Conservation (phyloP, 2,888 invertebrate genomes). For the Synergus japonicus region DNA sequence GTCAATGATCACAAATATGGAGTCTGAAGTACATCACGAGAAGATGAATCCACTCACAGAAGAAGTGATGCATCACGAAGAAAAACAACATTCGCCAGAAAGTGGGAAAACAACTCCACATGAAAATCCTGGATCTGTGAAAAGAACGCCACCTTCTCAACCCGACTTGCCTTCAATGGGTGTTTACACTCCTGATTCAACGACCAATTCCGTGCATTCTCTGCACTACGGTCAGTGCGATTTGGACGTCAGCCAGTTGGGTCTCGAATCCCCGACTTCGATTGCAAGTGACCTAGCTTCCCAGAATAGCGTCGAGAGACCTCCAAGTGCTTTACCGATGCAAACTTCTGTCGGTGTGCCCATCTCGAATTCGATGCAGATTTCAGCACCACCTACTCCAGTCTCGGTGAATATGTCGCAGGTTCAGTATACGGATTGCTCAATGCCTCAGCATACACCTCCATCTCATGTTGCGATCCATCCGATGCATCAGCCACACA, state of each 20-base stretch:
- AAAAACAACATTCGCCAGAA: conserved; percentile 74
- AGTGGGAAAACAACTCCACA: conserved; percentile 78
- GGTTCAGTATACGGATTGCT: conserved; percentile 82
- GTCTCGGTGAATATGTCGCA: conserved; percentile 70
- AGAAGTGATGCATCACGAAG: conserved; percentile 62
- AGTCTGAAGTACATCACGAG: conserved; percentile 52
- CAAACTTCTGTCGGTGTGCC: conserved; percentile 63
- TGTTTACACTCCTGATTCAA: conserved; percentile 91
- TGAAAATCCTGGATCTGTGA: conserved; percentile 77
- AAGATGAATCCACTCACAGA: conserved; percentile 54
- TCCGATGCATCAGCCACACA: conserved; percentile 75
- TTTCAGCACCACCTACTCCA: conserved; percentile 63
- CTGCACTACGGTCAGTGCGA: conserved; percentile 89
- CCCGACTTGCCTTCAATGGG: conserved; percentile 88
- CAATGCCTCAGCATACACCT: conserved; percentile 84
- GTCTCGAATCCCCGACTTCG: conserved; percentile 92
- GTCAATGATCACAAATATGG: not conserved
- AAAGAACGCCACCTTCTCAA: conserved; percentile 79
- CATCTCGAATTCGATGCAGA: conserved; percentile 66
- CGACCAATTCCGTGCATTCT: conserved; percentile 89
- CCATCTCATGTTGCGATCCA: conserved; percentile 72
- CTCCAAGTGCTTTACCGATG: conserved; percentile 80
- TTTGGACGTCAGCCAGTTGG: conserved; percentile 89
- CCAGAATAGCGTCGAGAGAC: conserved; percentile 84
- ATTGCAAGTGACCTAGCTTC: conserved; percentile 91